phyloP scores from a whole-genome alignment of 2,113 vertebrate species.

The Anoura caudifer region DNA sequence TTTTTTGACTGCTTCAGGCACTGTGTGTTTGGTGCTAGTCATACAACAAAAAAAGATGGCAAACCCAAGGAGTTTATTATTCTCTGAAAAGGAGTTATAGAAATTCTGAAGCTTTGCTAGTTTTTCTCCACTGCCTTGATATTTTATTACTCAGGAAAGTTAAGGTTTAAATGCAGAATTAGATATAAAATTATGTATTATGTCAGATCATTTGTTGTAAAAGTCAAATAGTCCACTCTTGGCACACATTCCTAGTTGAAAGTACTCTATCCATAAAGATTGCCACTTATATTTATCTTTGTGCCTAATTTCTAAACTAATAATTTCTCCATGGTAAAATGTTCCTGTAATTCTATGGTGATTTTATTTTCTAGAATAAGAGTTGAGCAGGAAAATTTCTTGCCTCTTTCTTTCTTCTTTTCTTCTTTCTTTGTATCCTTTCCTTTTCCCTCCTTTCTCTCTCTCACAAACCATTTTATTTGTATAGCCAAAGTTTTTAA shows the following conservation, averaged over 20 bases:
- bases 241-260: not conserved
- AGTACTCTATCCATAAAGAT: not conserved
- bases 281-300: not conserved
- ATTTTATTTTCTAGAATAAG: not conserved
- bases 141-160: not conserved
- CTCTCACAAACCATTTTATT: not conserved
- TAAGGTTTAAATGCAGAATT: not conserved
- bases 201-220: not conserved
- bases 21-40: not conserved
- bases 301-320: not conserved
- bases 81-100: not conserved
- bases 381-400: not conserved
- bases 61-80: not conserved
- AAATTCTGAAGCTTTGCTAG: not conserved
- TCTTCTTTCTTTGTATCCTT: not conserved
- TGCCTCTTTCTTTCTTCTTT: not conserved
- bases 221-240: not conserved
- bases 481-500: not conserved
- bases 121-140: not conserved
- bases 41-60: not conserved
- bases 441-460: not conserved
- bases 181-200: not conserved
- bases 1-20: not conserved
- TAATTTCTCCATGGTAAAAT: not conserved
- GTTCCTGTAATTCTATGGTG: not conserved